Percentiles rank a stretch among this genome's conserved stretches.
Evolutionary conservation across 2,113 vertebrate genomes (phyloP).

Genomic region (Nannobrachium achirus): DNA sequence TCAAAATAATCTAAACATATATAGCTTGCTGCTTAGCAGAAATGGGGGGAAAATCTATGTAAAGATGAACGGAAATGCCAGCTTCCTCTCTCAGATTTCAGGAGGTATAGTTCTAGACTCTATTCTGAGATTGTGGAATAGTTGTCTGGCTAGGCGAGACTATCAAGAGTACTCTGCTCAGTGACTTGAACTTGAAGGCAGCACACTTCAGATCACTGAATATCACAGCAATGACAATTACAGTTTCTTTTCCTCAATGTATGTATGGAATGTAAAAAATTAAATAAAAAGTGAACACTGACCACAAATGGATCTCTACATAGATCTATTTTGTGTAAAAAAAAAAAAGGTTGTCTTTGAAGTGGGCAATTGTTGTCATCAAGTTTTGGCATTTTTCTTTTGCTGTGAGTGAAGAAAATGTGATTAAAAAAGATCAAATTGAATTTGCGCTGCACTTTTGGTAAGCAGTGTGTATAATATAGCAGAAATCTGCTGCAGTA

Average conservation of each 20-base stretch:
- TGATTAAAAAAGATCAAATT: neutral
- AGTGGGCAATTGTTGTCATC: constrained; percentile 21
- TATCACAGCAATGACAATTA: constrained; percentile 34
- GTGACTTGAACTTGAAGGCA: neutral
- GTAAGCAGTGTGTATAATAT: constrained; percentile 10
- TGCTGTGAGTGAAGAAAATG: constrained; percentile 22
- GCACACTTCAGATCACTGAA: constrained; percentile 5
- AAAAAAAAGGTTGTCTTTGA: constrained; percentile 28
- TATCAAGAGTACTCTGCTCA: no score
- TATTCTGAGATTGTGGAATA: no score
- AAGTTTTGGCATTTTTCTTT: constrained; percentile 35
- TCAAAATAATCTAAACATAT: no score
- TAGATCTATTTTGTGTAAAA: constrained; percentile 4
- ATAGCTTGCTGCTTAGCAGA: no score
- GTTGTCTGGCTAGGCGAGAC: no score
- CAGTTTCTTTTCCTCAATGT: constrained; percentile 36
- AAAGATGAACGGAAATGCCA: constrained; percentile 31
- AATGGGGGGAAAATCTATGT: no score
- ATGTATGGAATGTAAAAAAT: constrained; percentile 37
- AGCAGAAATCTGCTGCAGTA: constrained; percentile 27
- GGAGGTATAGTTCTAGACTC: no score
- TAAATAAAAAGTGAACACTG: constrained; percentile 20
- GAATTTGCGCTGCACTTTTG: neutral
- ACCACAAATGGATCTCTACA: constrained; percentile 11
- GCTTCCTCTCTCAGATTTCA: no score